Base-by-base conservation (phyloP, 2,888 invertebrate genomes). In the Drosophila lutescens region DNA sequence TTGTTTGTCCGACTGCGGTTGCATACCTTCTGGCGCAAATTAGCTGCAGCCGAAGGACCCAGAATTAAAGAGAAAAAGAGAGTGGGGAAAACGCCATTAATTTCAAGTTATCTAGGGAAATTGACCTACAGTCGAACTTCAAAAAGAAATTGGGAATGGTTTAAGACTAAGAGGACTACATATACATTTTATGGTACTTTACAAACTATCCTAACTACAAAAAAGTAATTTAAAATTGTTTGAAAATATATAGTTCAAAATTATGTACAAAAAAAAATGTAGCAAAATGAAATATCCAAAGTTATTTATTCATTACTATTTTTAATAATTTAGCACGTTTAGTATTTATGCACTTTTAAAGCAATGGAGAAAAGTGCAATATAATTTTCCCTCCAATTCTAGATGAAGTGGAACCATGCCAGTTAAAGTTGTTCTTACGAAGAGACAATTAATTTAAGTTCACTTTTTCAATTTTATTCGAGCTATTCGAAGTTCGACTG, bases 1-100 rank as follows among this genome's bases (percentile, higher is more conserved):
- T 91, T 91, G 86, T 77, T 87, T 83, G 84, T 85, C 91, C 91
- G 91, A 91, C 88, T 92, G 91, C 81, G 92, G 91, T 92, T 91
- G 91, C 92, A 92, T 92, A 91, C 92, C 92, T 91, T 91, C 87
- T 90, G 89, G 85, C 88, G 83, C 91, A 90, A 91, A 83, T 90
- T 87, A 87, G 87, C 91, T 91, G 80, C 67, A 60, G 51, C 69
- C 58, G 70, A 72, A 71, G 76, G 71, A 80, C 83, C 80, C 72
- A 82, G 76, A 86, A 79, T 76, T 67, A 80, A 51, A 79, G 47
- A 77, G 46, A 80, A 63, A 54, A 78, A 71, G 32, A 67, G 47
- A 56, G 47, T 49, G 43, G 30, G 50, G 41, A 66, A 49, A 70
- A 68, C 43, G 40, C 50, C 62, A 72, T 76, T 67, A 63, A 51